Evolutionary conservation across 1,140 invertebrate genomes (phyloP).

Genomic region (Drosophila ficusphila): DNA sequence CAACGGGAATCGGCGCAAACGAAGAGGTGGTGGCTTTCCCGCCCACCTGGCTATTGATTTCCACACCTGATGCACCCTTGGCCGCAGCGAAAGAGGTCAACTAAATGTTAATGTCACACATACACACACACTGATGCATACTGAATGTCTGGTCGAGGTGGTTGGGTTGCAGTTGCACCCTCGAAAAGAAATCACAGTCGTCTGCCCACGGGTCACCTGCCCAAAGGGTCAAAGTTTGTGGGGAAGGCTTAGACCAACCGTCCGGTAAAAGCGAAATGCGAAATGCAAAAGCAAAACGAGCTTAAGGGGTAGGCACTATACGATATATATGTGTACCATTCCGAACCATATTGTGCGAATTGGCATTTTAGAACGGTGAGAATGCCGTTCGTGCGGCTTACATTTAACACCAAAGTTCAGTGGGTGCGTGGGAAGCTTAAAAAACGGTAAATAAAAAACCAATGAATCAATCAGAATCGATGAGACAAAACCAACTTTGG

Average conservation of each 20-base stretch:
- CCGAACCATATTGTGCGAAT: not conserved
- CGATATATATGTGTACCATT: not conserved
- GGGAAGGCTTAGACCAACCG: constrained; percentile 35
- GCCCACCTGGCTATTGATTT: constrained; percentile 67
- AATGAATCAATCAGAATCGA: constrained; percentile 33
- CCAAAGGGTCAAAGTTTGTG: constrained; percentile 65
- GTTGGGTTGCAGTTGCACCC: constrained; percentile 24
- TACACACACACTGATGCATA: constrained; percentile 2
- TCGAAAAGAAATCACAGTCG: constrained; percentile 74
- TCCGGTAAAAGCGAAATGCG: constrained; percentile 20
- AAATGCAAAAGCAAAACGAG: constrained; percentile 35
- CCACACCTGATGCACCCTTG: constrained; percentile 73
- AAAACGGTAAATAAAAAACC: constrained; percentile 17
- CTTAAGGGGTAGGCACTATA: constrained; percentile 28
- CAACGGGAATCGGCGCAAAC: not conserved
- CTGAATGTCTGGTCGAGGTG: constrained; percentile 43
- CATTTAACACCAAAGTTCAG: constrained; percentile 68
- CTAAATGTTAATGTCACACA: constrained; percentile 80
- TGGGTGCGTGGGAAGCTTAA: constrained; percentile 76
- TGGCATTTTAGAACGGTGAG: constrained; percentile 70
- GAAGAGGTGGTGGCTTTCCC: not conserved
- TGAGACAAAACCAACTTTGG: constrained; percentile 17
- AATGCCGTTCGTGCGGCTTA: constrained; percentile 42
- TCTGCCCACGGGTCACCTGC: constrained; percentile 66
- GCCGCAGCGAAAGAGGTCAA: constrained; percentile 75